Base-by-base conservation (phyloP, 2,797 vertebrate genomes). In the Sebastes diploproa region DNA sequence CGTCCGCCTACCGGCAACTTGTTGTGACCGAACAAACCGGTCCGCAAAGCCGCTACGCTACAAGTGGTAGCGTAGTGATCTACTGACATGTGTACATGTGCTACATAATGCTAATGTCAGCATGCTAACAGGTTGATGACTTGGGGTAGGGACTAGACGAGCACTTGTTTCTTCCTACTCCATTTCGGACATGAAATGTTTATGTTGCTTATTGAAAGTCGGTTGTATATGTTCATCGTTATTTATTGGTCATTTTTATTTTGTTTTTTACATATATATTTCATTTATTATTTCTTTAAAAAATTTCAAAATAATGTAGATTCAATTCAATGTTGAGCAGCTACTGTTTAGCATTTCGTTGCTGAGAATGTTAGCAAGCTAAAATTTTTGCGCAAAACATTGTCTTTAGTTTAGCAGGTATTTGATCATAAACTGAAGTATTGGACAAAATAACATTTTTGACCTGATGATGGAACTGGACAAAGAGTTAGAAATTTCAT, bases 261-360 rank as follows among this genome's bases (percentile, higher is more conserved):
- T 50, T 2, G 7, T 20, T 50, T 50, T 50, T 50, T 20, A 50
- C 42, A 18, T 52, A 52, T 8, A 52, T 52, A 52, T 52, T 52
- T 50, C 0, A 50, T 50, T 50, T 20, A 50, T 52, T 52, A 52
- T 52, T 52, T 52, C 46, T 52, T 52, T 52, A 52, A 52, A n/a
- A 50, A 1, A 0, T 0, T 50, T 50, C 0, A 46, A 50, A 50
- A 50, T 50, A 18, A 50, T 8, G 42, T 50, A 20, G 0, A 50
- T 50, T 50, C 16, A 50, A 50, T 50, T 50, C 46, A 52, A 52
- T 52, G 46, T 52, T 20, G 46, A 52, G 18, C 18, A 0, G 18
- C 46, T 52, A 52, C 18, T 50, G 42, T 50, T 50, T 50, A 50
- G 42, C 46, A 52, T 52, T 46, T 46, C 6, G 18, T 52, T 52